Evolutionary conservation across 2,888 invertebrate genomes (phyloP).

Genomic region (Agonopterix heracliana): DNA sequence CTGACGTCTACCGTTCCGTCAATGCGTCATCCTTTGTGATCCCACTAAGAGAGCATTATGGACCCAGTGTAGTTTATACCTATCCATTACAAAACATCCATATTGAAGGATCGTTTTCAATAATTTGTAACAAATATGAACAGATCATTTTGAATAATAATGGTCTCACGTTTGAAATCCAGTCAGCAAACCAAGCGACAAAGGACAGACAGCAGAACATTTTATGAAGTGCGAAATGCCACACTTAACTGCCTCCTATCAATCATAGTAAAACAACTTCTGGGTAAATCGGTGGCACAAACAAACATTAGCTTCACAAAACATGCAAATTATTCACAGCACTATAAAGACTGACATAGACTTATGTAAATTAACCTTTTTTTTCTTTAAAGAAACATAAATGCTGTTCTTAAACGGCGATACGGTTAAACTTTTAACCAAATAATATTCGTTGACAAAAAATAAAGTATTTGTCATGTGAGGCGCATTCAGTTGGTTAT

Average conservation of each 20-base stretch:
- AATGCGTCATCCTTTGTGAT: too few species aligned
- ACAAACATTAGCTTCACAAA: constrained; percentile 44
- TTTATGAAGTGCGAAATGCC: constrained; percentile 51
- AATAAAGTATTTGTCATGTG: constrained; percentile 49
- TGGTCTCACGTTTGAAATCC: too few species aligned
- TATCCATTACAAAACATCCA: too few species aligned
- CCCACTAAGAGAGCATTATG: too few species aligned
- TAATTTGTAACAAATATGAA: too few species aligned
- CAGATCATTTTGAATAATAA: too few species aligned
- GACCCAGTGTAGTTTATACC: too few species aligned
- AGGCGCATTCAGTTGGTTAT: constrained; percentile 63
- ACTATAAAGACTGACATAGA: constrained; percentile 25
- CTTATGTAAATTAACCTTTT: constrained; percentile 47
- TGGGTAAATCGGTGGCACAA: constrained; percentile 50
- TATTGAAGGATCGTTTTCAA: too few species aligned
- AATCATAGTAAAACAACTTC: constrained; percentile 53
- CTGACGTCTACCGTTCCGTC: too few species aligned
- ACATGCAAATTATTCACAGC: constrained; percentile 39
- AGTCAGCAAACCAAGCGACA: too few species aligned
- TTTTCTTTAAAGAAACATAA: constrained; percentile 20
- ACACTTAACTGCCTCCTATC: constrained; percentile 39
- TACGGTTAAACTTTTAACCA: constrained; percentile 70
- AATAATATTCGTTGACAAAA: constrained; percentile 49
- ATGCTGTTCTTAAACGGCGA: constrained; percentile 42
- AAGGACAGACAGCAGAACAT: too few species aligned